Conservation (phyloP, 1,140 invertebrate species). For the Bombus haemorrhoidalis region DNA sequence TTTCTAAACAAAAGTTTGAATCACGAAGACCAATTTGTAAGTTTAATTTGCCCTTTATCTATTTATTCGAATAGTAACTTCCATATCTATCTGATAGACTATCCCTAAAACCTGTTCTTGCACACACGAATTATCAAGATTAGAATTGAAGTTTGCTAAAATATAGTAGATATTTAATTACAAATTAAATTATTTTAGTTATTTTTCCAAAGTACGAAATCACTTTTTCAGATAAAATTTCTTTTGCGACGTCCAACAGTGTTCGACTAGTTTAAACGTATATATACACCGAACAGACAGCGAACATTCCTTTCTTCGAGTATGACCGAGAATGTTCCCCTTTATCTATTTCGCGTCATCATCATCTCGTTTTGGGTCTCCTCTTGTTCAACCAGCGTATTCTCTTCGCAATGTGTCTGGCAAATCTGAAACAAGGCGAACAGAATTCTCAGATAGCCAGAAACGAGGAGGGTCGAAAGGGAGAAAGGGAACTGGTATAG, state of each 20-base stretch:
- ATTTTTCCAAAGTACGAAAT: too few relatives aligned
- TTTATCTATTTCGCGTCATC: neutral
- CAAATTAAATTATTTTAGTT: too few relatives aligned
- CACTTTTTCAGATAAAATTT: too few relatives aligned
- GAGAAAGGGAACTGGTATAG: neutral
- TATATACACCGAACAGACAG: neutral
- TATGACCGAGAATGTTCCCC: neutral
- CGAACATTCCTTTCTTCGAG: neutral
- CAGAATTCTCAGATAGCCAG: neutral
- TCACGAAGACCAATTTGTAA: neutral
- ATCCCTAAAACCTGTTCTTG: too few relatives aligned
- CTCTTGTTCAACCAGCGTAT: neutral
- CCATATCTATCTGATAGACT: too few relatives aligned
- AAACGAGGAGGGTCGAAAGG: neutral
- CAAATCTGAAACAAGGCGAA: constrained; percentile 40
- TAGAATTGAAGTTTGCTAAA: too few relatives aligned
- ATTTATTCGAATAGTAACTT: neutral
- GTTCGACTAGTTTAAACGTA: neutral
- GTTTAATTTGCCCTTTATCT: neutral
- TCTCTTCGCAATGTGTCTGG: neutral
- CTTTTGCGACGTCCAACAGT: neutral
- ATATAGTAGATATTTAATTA: too few relatives aligned
- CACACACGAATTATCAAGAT: too few relatives aligned
- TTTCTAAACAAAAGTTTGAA: constrained; percentile 31
- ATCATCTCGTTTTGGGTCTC: neutral